Percentiles rank a stretch among this genome's conserved stretches.
These are phyloP conservation scores for Electrophaes corylata DNA, from an alignment of 2,888 invertebrate genomes.

Conservation along the genomic window DNA sequence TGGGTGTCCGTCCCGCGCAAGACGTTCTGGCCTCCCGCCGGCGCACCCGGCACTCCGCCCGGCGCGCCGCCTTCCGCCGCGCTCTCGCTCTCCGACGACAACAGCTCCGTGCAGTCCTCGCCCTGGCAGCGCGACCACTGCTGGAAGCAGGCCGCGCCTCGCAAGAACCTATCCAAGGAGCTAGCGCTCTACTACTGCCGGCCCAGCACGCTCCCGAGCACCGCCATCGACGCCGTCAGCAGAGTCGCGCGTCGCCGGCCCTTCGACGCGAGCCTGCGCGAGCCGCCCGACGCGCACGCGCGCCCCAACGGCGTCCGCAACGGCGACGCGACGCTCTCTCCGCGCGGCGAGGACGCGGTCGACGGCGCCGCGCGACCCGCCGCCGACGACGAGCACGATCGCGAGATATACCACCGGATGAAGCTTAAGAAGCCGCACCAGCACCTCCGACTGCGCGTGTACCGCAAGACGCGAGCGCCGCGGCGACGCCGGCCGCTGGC, in stretches of 20 bases:
- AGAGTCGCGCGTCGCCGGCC: constrained; percentile 88
- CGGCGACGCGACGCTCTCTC: constrained; percentile 55
- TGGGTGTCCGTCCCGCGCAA: constrained; percentile 96
- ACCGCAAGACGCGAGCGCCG: constrained; percentile 72
- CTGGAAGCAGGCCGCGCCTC: constrained; percentile 93
- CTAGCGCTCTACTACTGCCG: constrained; percentile 88
- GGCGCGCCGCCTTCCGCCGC: constrained; percentile 86
- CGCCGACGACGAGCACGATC: constrained; percentile 65
- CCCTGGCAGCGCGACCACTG: constrained; percentile 96
- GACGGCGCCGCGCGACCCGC: constrained; percentile 55
- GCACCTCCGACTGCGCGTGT: constrained; percentile 79
- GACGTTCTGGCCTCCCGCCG: constrained; percentile 93
- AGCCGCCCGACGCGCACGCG: constrained; percentile 54
- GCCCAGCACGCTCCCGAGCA: constrained; percentile 77
- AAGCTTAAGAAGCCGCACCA: constrained; percentile 82
- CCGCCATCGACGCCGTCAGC: constrained; percentile 70
- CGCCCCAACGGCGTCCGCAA: constrained; percentile 61
- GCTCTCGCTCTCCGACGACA: constrained; percentile 95
- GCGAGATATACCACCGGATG: constrained; percentile 78
- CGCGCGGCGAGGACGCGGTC: constrained; percentile 60
- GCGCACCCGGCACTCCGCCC: constrained; percentile 81
- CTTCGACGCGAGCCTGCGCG: constrained; percentile 71
- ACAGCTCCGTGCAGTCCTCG: constrained; percentile 94
- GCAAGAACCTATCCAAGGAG: constrained; percentile 89
- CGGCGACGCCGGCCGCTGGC: constrained; percentile 65